Base-by-base conservation (phyloP, 2,888 invertebrate genomes). In the Drosophila rellima region DNA sequence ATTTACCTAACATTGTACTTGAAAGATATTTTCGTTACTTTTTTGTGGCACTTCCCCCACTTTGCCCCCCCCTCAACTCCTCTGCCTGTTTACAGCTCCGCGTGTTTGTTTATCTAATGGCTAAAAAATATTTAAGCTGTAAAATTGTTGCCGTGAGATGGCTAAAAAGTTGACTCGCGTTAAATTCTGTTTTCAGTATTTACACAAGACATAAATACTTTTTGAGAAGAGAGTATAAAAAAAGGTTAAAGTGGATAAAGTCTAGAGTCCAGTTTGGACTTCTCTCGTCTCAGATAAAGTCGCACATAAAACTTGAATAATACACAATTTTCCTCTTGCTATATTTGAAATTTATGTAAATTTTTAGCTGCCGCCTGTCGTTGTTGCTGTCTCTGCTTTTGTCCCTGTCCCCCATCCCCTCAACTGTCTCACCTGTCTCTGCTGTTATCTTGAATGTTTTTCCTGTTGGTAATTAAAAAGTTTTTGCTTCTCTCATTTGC, bases 1-100 rank as follows among this genome's bases (percentile, higher is more conserved):
- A 81, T 89, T 90, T 90, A 89, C 82, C 80, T 89, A 90, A 90
- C 89, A 89, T 89, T 89, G 89, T 90, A 89, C 90, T 90, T 89
- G 90, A 90, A 86, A 84, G 80, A 87, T 82, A 81, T 89, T 86
- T 88, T 88, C 57, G 79, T 81, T 70, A 75, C 65, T 52, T 71
- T 44, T 50, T 60, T 54, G 63, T 45, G 74, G 68, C 63, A 63
- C 69, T 61, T 69, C 54, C n/a, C 11, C 10, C 13, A 11, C 11
- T 8, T 3, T 3, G 10, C 1, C n/a, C 20, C n/a, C 20, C 17
- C 15, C 15, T 2, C 10, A 5, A 20, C 17, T 7, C 15, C 40
- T 15, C 61, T 11, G 13, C 48, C 61, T 52, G 60, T 61, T 62
- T 60, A 60, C 57, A 44, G 54, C 57, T 48, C 63, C 54, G 50